Evolutionary conservation across 2,797 vertebrate genomes (phyloP).

Genomic region (Anguilla obscura): DNA sequence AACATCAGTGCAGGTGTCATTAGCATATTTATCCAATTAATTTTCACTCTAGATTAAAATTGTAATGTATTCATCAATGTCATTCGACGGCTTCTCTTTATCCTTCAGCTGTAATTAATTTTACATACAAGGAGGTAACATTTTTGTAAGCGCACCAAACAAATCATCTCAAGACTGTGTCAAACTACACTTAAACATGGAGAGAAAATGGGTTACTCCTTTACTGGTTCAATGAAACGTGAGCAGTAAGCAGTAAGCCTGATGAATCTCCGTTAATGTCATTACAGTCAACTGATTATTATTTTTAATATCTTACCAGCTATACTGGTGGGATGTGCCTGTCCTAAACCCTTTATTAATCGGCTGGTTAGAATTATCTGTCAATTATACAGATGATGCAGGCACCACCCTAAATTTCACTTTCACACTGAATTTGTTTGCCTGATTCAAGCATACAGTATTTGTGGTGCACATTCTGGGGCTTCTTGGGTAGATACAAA

Average conservation of each 20-base stretch:
- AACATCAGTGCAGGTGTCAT: background rate
- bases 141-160: background rate
- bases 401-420: background rate
- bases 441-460: background rate
- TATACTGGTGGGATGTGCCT: background rate
- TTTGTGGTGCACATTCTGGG: too few species aligned
- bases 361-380: background rate
- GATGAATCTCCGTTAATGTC: background rate
- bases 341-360: background rate
- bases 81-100: background rate
- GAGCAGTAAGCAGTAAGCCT: background rate
- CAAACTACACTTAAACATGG: background rate
- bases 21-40: conserved; percentile 20
- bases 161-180: background rate
- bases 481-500: too few species aligned
- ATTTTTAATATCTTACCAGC: background rate
- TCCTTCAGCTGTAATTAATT: conserved; percentile 7
- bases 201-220: background rate
- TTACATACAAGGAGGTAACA: background rate
- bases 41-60: conserved; percentile 10
- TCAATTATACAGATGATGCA: background rate
- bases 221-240: background rate
- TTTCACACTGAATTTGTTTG: background rate
- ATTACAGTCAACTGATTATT: background rate
- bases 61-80: conserved; percentile 25